Conservation (phyloP, 2,797 vertebrate genomes). For the Chiloscyllium punctatum region DNA sequence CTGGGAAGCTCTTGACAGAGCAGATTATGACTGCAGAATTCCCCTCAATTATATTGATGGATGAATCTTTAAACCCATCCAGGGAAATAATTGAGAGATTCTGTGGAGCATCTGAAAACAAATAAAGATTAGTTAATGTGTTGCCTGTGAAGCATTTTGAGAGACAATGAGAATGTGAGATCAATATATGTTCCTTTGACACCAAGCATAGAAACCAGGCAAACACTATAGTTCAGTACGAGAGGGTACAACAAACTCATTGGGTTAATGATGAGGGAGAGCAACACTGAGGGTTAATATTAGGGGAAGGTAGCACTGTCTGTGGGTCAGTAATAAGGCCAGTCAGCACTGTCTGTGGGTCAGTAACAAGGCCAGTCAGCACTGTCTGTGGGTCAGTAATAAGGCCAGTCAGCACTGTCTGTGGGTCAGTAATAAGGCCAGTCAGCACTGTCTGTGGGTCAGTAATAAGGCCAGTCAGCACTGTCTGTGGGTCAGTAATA, state of each 20-base stretch:
- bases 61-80: too few species aligned
- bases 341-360: too few species aligned
- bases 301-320: not conserved
- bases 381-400: too few species aligned
- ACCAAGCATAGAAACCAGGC: not conserved
- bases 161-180: not conserved
- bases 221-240: not conserved
- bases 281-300: not conserved
- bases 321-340: not conserved
- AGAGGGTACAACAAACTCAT: too few species aligned
- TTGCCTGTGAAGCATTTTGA: not conserved
- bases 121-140: not conserved
- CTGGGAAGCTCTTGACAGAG: not conserved
- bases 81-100: not conserved
- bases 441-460: too few species aligned
- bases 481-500: too few species aligned
- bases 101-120: not conserved
- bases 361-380: too few species aligned
- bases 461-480: too few species aligned
- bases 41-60: not conserved
- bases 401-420: too few species aligned
- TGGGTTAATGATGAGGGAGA: not conserved
- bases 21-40: not conserved
- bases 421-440: too few species aligned
- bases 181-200: not conserved